Conservation (phyloP, 1,140 invertebrate species). For the Gyrodactylus bullatarudis region DNA sequence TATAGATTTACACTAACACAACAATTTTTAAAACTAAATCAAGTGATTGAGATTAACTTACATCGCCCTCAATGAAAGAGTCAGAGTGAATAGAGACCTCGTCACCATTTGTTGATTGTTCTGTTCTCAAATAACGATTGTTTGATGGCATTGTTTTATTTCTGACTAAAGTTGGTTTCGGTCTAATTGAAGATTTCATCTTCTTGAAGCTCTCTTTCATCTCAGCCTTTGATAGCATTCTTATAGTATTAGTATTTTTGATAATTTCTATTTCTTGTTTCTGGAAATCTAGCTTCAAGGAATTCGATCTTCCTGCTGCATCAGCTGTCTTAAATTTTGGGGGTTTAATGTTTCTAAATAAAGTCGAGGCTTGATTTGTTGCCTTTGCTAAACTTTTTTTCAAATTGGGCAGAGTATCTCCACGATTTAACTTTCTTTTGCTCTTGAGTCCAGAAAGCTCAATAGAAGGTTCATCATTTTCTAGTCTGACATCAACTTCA, state of each 20-base stretch:
- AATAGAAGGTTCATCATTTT: background rate
- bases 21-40: no score
- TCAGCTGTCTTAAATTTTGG: background rate
- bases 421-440: background rate
- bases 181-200: background rate
- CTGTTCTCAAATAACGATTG: no score
- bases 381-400: background rate
- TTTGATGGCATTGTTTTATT: background rate
- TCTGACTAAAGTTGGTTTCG: background rate
- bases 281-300: background rate
- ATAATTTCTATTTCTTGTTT: background rate
- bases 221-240: background rate
- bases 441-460: background rate
- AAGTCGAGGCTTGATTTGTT: background rate
- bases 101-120: no score
- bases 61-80: background rate
- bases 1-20: no score
- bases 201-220: background rate
- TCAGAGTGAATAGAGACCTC: background rate
- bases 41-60: no score
- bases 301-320: background rate
- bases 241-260: background rate
- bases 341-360: background rate
- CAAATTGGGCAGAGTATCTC: background rate
- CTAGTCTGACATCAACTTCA: background rate